Percentiles rank a stretch among this genome's conserved stretches.
Conservation (phyloP, 2,797 vertebrate genomes). For the Orientallactaga sibirica region DNA sequence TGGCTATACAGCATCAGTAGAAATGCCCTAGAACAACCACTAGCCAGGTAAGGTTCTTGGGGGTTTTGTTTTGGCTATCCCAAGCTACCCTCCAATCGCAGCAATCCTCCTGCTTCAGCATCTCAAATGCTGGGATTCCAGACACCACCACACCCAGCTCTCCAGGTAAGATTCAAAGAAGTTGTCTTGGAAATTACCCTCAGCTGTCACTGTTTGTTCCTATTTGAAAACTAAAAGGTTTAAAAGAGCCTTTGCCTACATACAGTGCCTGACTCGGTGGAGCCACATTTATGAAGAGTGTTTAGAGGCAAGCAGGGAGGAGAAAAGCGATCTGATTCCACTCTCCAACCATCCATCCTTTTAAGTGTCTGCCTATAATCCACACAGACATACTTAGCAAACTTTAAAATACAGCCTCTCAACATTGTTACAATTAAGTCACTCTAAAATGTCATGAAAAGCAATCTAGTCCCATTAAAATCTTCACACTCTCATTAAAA, state of each 20-base stretch:
- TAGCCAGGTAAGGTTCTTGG: not conserved
- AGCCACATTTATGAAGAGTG: slow-evolving; percentile 70
- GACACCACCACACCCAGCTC: too few species aligned
- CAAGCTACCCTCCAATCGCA: not conserved
- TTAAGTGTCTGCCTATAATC: slow-evolving; percentile 87
- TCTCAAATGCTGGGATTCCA: not conserved
- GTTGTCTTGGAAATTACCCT: slow-evolving; percentile 54
- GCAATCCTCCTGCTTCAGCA: not conserved
- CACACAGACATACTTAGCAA: slow-evolving; percentile 89
- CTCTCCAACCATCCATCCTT: slow-evolving; percentile 86
- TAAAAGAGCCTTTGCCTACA: not conserved
- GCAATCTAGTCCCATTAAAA: slow-evolving; percentile 94
- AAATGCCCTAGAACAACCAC: not conserved
- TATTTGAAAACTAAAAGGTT: slow-evolving; percentile 63
- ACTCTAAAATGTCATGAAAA: slow-evolving; percentile 93
- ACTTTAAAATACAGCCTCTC: slow-evolving; percentile 91
- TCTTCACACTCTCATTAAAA: slow-evolving; percentile 94
- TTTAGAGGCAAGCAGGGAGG: slow-evolving; percentile 67
- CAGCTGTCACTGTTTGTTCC: slow-evolving; percentile 29
- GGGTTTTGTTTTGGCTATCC: not conserved
- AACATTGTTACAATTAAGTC: slow-evolving; percentile 93
- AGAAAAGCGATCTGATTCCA: slow-evolving; percentile 80
- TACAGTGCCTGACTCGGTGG: slow-evolving; percentile 10
- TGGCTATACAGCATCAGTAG: not conserved
- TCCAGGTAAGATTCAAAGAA: not conserved